Evolutionary conservation across 2,797 vertebrate species (phyloP).

Genomic region (Podarcis siculus): DNA sequence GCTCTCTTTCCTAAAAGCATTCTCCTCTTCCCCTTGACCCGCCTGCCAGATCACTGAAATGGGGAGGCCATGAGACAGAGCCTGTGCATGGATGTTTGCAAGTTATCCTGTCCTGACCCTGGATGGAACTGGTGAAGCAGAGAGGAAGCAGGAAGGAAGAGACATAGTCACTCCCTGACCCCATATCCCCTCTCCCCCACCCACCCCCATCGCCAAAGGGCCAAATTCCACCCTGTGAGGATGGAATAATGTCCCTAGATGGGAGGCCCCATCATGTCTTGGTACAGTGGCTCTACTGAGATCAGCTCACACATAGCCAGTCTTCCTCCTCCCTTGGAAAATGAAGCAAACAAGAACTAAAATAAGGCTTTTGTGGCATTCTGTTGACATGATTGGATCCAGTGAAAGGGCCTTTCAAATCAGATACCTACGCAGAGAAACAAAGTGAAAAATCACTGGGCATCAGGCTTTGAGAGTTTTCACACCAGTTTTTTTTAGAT

Average conservation of each 20-base stretch:
- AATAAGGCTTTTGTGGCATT: conserved; percentile 70
- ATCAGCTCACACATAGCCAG: background rate
- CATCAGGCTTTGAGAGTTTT: conserved; percentile 54
- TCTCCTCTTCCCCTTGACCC: conserved; percentile 51
- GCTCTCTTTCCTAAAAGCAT: conserved; percentile 46
- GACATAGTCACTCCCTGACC: background rate
- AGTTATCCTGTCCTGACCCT: background rate
- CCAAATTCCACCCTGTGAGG: too few relatives aligned
- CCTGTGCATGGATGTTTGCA: background rate
- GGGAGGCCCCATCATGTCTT: background rate
- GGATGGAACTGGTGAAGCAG: background rate
- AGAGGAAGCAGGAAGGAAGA: conserved; percentile 1
- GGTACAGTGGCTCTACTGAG: background rate
- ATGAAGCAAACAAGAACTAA: conserved; percentile 76
- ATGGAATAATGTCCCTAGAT: background rate
- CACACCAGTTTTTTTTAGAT: background rate
- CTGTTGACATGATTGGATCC: conserved; percentile 66
- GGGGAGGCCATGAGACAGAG: background rate
- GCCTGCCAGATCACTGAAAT: background rate
- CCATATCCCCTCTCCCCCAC: background rate
- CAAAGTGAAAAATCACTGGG: conserved; percentile 58
- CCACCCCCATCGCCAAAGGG: background rate
- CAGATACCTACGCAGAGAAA: conserved; percentile 64
- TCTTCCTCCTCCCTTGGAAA: conserved; percentile 63
- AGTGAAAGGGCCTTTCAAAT: conserved; percentile 70